A percentile compares a stretch with the other conserved stretches of the same genome.
Evolutionary conservation across 1,140 invertebrate genomes (phyloP).

Genomic region (Goniozus legneri): DNA sequence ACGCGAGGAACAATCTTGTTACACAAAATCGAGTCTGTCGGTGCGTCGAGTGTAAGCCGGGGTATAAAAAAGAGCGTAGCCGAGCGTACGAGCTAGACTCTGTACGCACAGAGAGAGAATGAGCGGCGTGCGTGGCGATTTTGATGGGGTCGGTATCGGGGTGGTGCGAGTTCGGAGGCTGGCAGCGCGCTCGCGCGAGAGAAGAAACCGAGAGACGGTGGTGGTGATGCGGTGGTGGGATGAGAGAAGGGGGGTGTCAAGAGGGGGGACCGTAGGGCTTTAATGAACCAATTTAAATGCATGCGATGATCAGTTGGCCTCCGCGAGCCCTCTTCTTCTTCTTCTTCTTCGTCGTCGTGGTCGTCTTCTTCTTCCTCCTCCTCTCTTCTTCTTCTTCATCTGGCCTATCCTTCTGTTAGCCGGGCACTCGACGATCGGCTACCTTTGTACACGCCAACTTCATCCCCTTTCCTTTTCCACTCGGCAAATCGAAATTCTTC

Average conservation of each 20-base stretch:
- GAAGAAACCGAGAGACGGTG: too few species aligned
- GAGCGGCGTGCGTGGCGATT: conserved; percentile 26
- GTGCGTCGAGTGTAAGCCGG: too few species aligned
- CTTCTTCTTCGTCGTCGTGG: conserved; percentile 33
- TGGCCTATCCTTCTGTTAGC: neutral
- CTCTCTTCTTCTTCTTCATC: conserved; percentile 17
- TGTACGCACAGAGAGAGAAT: too few species aligned
- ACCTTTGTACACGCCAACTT: conserved; percentile 34
- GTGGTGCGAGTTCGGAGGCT: conserved; percentile 35
- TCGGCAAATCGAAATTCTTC: too few species aligned
- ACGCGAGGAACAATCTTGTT: too few species aligned
- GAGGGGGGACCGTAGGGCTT: conserved; percentile 38
- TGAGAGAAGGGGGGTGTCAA: conserved; percentile 24
- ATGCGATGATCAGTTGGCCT: conserved; percentile 56
- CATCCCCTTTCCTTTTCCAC: conserved; percentile 9
- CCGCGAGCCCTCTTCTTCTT: conserved; percentile 50
- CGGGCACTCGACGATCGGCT: conserved; percentile 39
- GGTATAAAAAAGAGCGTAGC: too few species aligned
- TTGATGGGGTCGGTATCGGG: conserved; percentile 34
- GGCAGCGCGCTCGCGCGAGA: conserved; percentile 17
- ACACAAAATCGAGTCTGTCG: too few species aligned
- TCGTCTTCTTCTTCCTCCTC: conserved; percentile 13
- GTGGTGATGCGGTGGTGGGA: too few species aligned
- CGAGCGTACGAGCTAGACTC: too few species aligned
- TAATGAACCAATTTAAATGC: conserved; percentile 59